Base-by-base conservation (phyloP, 2,888 invertebrate genomes). In the Athetis lepigone region DNA sequence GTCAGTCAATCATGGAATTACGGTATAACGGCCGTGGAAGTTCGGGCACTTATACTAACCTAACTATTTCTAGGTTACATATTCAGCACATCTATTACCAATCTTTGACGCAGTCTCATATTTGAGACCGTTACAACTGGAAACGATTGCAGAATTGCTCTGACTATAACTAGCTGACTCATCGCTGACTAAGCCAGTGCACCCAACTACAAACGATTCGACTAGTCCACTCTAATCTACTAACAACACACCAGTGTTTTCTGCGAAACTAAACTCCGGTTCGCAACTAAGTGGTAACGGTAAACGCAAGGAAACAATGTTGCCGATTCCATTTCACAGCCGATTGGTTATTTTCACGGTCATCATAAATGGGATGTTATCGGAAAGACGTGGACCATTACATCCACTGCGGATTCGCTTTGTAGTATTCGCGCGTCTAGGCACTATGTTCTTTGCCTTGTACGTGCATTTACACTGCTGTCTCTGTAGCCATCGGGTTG, bases 161-260 rank as follows among this genome's bases (percentile, higher is more conserved):
- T n/a, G n/a, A n/a, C n/a, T 18, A 43, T 43, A 75, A 63, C 49
- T 46, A 54, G 75, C 59, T 74, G 70, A 74, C 50, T 74, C 78
- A 77, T 69, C 40, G 49, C 49, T 61, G 54, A 59, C 58, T 36
- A 37, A 64, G 55, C 51, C 9, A 11, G 49, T 50, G 45, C 51
- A 50, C 43, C 45, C 19, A 54, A 39, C 43, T 40, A 6, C 13
- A 39, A 47, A 23, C 25, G 21, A 37, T 37, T 23, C 25, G 19
- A 36, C 46, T 16, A 49, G n/a, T 50, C 52, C 25, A 51, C 40
- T 58, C 70, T 70, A 70, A 57, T 52, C 46, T 18, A 56, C 36
- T 43, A 36, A 54, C 40, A 72, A 70, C 61, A 49, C 37, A 37
- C 19, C 42, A 52, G 42, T 55, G 33, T 70, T 62, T 74, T 60